These are phyloP conservation scores for Gnathonemus longibarbis DNA, from an alignment of 2,113 vertebrate genomes.

Conservation along the genomic window DNA sequence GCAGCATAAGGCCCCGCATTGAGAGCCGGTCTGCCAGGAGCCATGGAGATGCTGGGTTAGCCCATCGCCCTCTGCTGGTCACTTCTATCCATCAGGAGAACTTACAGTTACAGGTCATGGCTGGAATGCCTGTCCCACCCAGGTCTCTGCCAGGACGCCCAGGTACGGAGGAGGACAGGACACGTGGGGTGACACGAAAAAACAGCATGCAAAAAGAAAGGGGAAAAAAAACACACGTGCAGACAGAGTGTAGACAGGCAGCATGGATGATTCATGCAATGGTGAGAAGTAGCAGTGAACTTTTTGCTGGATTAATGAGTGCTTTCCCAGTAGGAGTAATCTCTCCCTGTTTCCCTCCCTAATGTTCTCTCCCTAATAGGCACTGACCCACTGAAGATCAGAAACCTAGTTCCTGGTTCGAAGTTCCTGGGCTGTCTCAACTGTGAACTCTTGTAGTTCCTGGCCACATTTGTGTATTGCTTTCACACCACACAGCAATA, in stretches of 20 bases:
- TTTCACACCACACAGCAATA: background rate
- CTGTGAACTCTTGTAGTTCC: background rate
- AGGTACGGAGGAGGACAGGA: slow-evolving; percentile 37
- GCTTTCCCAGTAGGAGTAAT: background rate
- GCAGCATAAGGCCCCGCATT: background rate
- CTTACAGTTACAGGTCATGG: slow-evolving; percentile 51
- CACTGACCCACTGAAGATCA: background rate
- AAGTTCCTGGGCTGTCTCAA: background rate
- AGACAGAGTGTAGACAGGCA: slow-evolving; percentile 19
- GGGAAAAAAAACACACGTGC: slow-evolving; percentile 25
- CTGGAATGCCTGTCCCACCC: slow-evolving; percentile 65
- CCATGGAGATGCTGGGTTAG: background rate
- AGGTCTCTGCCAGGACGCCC: slow-evolving; percentile 61
- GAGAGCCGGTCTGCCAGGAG: background rate
- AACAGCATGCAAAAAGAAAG: slow-evolving; percentile 39
- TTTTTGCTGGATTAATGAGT: background rate
- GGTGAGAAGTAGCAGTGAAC: background rate
- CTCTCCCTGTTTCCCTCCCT: background rate
- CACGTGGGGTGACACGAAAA: slow-evolving; percentile 31
- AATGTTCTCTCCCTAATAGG: background rate
- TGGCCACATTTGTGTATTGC: background rate
- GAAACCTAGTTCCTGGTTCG: background rate
- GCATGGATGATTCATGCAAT: background rate
- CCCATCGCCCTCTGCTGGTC: slow-evolving; percentile 3
- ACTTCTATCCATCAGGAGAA: slow-evolving; percentile 32